phyloP scores from a whole-genome alignment of 1,140 invertebrate genomes.

The Ostrea edulis region DNA sequence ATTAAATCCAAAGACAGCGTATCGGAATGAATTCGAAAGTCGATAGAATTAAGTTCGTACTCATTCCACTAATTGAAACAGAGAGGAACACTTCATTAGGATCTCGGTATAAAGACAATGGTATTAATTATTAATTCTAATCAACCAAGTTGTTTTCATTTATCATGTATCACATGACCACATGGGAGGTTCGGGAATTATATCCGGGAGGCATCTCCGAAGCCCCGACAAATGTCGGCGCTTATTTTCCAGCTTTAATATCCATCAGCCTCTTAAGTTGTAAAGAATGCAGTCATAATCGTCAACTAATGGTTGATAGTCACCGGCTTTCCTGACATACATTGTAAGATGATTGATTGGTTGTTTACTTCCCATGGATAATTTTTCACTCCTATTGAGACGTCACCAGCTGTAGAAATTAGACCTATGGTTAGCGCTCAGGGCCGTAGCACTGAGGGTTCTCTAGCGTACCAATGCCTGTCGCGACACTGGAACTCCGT shows the following conservation, averaged over 20 bases:
- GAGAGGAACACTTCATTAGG: not conserved
- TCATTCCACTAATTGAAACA: slow-evolving; percentile 25
- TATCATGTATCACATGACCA: slow-evolving; percentile 19
- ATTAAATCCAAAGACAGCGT: not conserved
- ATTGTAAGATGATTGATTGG: too few species aligned
- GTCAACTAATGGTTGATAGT: not conserved
- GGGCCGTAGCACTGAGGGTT: too few species aligned
- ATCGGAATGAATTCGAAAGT: not conserved
- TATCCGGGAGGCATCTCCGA: not conserved
- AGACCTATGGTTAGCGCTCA: too few species aligned
- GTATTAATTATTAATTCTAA: slow-evolving; percentile 22
- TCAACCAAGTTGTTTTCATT: slow-evolving; percentile 30
- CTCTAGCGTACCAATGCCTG: too few species aligned
- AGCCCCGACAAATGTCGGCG: not conserved
- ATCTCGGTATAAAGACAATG: not conserved
- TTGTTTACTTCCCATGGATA: too few species aligned
- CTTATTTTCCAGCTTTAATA: not conserved
- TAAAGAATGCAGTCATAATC: not conserved
- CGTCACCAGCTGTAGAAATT: too few species aligned
- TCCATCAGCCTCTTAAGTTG: not conserved
- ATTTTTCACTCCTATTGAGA: too few species aligned
- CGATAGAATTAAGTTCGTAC: not conserved
- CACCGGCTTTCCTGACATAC: not conserved
- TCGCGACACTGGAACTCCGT: too few species aligned
- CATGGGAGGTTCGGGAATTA: not conserved